Base-by-base conservation (phyloP, 64 coral and sea anemone genomes). In the Montipora cactus region DNA sequence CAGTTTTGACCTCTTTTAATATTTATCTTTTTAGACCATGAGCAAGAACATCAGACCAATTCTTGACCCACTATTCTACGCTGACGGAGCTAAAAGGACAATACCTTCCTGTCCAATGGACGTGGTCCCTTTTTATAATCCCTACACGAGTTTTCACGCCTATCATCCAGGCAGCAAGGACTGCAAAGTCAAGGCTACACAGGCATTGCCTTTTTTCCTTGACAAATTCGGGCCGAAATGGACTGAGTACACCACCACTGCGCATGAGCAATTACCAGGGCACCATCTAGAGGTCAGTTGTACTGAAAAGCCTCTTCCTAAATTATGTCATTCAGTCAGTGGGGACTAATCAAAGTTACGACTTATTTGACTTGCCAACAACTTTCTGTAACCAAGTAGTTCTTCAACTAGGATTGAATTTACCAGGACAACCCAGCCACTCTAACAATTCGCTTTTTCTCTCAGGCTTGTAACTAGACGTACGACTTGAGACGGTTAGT, bases 221-320 rank as follows among this genome's bases (percentile, higher is more conserved):
- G 87, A 89, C 58, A 76, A 58, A 18, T 89, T 89, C 44, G 87
- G 87, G 5, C 87, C 87, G 59, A 89, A 78, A 66, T 89, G 72
- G 72, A 77, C 87, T 12, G 87, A 89, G 53, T 89, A 16, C 55
- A 77, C 87, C 18, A 76, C 76, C 21, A 79, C 87, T 9, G 72
- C 87, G 14, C 87, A 89, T 59, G 87, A 89, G 46, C 76, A 89
- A 15, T 19, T 77, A 14, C 87, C 87, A 6, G 87, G 87, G 4
- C 87, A 89, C 18, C 87, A 89, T 64, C 23, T 79, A 2, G 87
- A 89, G 87, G 87, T 89, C 55, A 21, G 87, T 89, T 46, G 3
- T 21, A 9, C 15, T 7, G 12, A 11, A 64, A 14, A 12, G 4
- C 61, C 14, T 64, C 61, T 64, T 64, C 61, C 8, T 3, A 14